Evolutionary conservation across 2,888 invertebrate species (phyloP).

Genomic region (Tricholauxania praeusta): DNA sequence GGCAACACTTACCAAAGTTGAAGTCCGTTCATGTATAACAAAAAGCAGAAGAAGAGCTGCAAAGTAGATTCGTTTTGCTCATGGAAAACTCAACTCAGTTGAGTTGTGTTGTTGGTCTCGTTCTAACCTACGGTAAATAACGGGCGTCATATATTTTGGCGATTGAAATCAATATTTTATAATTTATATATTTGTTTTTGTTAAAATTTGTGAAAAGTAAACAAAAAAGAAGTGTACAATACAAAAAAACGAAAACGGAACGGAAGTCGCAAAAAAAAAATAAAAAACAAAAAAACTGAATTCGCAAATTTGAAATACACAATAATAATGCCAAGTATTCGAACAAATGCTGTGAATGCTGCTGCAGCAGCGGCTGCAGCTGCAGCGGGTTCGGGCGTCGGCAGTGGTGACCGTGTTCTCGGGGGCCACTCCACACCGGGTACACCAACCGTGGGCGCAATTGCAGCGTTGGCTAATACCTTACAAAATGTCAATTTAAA

Average conservation of each 20-base stretch:
- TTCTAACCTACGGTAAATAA: constrained; percentile 50
- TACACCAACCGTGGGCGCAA: constrained; percentile 57
- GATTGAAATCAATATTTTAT: constrained; percentile 25
- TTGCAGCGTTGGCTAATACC: constrained; percentile 51
- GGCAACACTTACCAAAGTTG: no score
- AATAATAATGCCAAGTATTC: constrained; percentile 56
- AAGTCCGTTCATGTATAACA: no score
- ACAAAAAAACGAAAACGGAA: constrained; percentile 16
- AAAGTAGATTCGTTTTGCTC: constrained; percentile 11
- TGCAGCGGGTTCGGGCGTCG: constrained; percentile 57
- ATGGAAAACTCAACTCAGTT: constrained; percentile 15
- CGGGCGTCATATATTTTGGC: constrained; percentile 26
- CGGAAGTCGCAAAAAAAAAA: neutral
- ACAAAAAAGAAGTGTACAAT: constrained; percentile 24
- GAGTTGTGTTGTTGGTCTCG: constrained; percentile 54
- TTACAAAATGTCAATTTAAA: constrained; percentile 53
- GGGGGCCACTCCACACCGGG: constrained; percentile 53
- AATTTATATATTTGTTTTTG: constrained; percentile 8
- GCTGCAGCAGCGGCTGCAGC: constrained; percentile 50
- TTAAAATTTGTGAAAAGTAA: constrained; percentile 14
- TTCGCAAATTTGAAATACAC: constrained; percentile 1
- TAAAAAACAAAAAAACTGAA: constrained; percentile 22
- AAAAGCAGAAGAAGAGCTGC: no score
- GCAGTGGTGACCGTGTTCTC: constrained; percentile 60
- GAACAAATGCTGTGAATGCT: constrained; percentile 57